Percentiles rank a stretch among this genome's conserved stretches.
Conservation (phyloP, 2,888 invertebrate species). For the Polymixis lichenea region DNA sequence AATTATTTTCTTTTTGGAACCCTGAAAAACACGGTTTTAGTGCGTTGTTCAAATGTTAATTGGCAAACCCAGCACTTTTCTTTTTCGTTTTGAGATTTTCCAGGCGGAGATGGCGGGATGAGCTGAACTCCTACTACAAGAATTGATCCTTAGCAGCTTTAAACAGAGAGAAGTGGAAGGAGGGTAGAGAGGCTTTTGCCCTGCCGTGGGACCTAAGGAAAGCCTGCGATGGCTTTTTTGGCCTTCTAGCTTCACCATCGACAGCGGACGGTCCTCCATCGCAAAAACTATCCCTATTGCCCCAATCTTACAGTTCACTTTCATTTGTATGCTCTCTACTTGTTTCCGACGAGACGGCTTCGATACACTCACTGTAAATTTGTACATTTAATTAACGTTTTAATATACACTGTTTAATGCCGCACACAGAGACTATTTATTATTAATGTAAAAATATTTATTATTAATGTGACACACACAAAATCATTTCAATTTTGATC, state of each 20-base stretch:
- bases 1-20: too few relatives aligned
- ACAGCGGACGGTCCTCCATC: slow-evolving; percentile 91
- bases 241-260: slow-evolving; percentile 92
- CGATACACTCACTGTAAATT: slow-evolving; percentile 74
- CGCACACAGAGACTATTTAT: background rate
- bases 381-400: background rate
- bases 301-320: slow-evolving; percentile 94
- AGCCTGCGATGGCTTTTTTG: slow-evolving; percentile 93
- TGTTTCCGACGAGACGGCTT: slow-evolving; percentile 82
- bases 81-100: too few relatives aligned
- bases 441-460: slow-evolving; percentile 4
- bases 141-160: too few relatives aligned
- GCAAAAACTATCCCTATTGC: slow-evolving; percentile 93
- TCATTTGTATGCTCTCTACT: slow-evolving; percentile 94
- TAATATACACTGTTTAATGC: background rate
- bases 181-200: too few relatives aligned
- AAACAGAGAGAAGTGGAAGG: too few relatives aligned
- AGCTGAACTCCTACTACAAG: too few relatives aligned
- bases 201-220: too few relatives aligned
- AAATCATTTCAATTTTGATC: too few relatives aligned
- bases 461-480: background rate
- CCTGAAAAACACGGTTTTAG: too few relatives aligned
- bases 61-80: too few relatives aligned
- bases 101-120: too few relatives aligned
- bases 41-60: too few relatives aligned